Evolutionary conservation across 2,113 vertebrate species (phyloP), one percentile per base, ranked within the genome.

Genomic region (Tychaedon coryphoeus): DNA sequence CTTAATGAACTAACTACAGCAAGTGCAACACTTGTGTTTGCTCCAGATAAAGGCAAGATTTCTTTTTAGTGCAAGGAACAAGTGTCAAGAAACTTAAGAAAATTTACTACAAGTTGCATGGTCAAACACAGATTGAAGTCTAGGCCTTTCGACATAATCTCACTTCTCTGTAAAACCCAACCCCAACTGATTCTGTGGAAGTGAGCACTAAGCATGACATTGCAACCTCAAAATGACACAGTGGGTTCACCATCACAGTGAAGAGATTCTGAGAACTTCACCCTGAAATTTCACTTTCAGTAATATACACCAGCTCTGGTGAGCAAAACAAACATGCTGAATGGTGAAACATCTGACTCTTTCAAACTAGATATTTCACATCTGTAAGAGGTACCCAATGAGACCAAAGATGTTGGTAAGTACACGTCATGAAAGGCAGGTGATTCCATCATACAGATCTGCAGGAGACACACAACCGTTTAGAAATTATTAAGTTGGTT

Each of bases 181-280:
- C 12, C 43, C 50, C 18, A 26, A 15, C 43, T 33, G 34, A 7
- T 19, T 20, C 12, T 33, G 33, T 8, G 4, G 17, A 42, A 54
- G 47, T 6, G 31, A 67, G 45, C 26, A 65, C 12, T 33, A 78
- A 79, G 62, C 6, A 80, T 14, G 23, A 29, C 17, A 0, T 11
- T 33, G 43, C 26, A 48, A 31, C 14, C 40, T 43, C 58, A 33
- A 4, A 51, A 38, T 13, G 14, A 19, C 36, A 18, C 38, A 10
- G 14, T 1, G 29, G 19, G 26, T 4, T 72, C n/a, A 13, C 5
- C 48, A 34, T 12, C 22, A 9, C 1, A 4, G 15, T 8, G 14
- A 58, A 61, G 42, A 40, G 19, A 42, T 75, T 56, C 61, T 33
- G 80, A 43, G 13, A 86, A 16, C 0, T 38, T 25, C 25, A 54